Conservation (phyloP, 2,797 vertebrate species). For the Phrynocephalus vlangalii region DNA sequence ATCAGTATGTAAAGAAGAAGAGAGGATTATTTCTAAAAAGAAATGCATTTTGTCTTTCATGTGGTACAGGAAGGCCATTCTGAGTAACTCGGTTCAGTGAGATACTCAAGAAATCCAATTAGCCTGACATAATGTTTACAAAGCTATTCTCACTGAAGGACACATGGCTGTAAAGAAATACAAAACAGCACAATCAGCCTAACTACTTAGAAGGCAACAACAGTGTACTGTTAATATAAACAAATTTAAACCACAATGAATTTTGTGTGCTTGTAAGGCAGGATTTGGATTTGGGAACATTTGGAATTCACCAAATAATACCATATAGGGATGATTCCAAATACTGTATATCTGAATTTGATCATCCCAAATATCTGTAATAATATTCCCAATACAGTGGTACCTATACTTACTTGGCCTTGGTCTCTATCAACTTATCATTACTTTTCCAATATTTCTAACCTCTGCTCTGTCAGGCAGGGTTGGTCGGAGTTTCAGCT, state of each 20-base stretch:
- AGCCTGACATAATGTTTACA: slow-evolving; percentile 59
- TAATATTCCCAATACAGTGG: no score
- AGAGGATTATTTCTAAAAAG: slow-evolving; percentile 49
- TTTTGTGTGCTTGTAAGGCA: slow-evolving; percentile 35
- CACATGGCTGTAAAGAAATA: slow-evolving; percentile 55
- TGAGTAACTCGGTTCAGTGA: slow-evolving; percentile 33
- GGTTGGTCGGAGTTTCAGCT: no score
- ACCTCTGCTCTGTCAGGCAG: no score
- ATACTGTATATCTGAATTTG: no score
- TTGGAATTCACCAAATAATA: no score
- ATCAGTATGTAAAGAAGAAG: slow-evolving; percentile 32
- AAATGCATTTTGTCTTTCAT: slow-evolving; percentile 47
- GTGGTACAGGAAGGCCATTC: slow-evolving; percentile 44
- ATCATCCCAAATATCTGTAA: no score
- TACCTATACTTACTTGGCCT: no score
- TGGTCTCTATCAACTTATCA: no score
- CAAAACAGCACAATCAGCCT: slow-evolving; percentile 46
- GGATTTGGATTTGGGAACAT: slow-evolving; percentile 8
- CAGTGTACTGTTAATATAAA: slow-evolving; percentile 32
- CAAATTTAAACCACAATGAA: slow-evolving; percentile 22
- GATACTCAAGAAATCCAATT: slow-evolving; percentile 72
- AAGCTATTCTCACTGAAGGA: slow-evolving; percentile 68
- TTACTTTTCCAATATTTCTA: no score
- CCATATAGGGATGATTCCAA: no score
- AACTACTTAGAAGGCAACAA: slow-evolving; percentile 5